Evolutionary conservation across 1,140 invertebrate species (phyloP), one percentile per base, ranked within the genome.

Genomic region (Arctopsyche grandis): DNA sequence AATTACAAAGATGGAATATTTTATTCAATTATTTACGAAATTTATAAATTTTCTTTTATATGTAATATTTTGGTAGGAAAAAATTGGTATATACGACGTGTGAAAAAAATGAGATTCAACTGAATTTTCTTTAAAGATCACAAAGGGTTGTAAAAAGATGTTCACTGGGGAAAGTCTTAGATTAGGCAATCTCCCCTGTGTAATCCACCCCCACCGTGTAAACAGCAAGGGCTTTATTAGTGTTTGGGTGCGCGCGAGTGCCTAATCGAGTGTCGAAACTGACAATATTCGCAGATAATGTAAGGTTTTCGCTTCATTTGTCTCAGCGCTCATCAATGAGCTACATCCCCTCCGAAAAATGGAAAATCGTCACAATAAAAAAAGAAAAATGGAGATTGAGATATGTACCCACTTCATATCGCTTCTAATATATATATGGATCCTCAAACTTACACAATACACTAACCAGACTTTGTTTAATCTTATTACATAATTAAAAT

Each of bases 231-330:
- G 69, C 38, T 75, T 58, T 79, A 79, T 75, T 73, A 69, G 58
- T 46, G 60, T 12, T 70, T 19, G 56, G 24, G 56, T 14, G 58
- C 16, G 56, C 46, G 58, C 52, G 48, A 58, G 48, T 63, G 52
- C 74, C 69, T 80, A 80, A 80, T 80, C 74, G 73, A 76, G 79
- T 71, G 73, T 44, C 74, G 79, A 77, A 80, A 75, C 71, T 77
- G 43, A 46, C 66, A 80, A 80, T 69, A 80, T 56, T 66, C n/a
- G 43, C 38, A 70, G 74, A 80, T 77, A 66, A 66, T 80, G 74
- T 74, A n/a, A n/a, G 69, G 69, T 24, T 80, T 80, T 66, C 74
- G 52, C 74, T 76, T 80, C 79, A 80, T 80, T 80, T 76, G 24
- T 21, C 60, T 21, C 19, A 10, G 16, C 60, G 29, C 22, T 52